These are phyloP conservation scores for Phyllotreta cruciferae DNA, from an alignment of 2,888 invertebrate species.

Conservation along the genomic window DNA sequence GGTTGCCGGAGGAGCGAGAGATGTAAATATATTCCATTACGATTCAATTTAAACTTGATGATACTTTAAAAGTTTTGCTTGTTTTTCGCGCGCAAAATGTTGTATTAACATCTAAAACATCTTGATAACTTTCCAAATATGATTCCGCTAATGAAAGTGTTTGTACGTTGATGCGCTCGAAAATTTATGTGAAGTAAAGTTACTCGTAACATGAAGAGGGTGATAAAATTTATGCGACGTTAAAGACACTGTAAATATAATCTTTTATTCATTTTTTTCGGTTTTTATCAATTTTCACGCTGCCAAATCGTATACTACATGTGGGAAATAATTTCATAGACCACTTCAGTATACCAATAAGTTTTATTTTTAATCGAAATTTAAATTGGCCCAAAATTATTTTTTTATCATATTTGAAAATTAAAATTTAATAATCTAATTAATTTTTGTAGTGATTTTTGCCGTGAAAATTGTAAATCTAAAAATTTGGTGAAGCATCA, in stretches of 20 bases:
- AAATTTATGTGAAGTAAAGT: slow-evolving; percentile 27
- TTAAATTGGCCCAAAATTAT: too few relatives aligned
- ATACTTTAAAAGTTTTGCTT: slow-evolving; percentile 39
- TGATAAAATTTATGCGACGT: slow-evolving; percentile 25
- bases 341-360: slow-evolving; percentile 30
- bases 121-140: slow-evolving; percentile 34
- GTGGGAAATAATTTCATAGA: slow-evolving; percentile 39
- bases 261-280: slow-evolving; percentile 27
- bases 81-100: slow-evolving; percentile 38
- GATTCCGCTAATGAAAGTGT: slow-evolving; percentile 36
- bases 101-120: slow-evolving; percentile 32
- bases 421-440: too few relatives aligned
- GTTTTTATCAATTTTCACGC: slow-evolving; percentile 1
- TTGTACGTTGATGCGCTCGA: slow-evolving; percentile 21
- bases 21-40: slow-evolving; percentile 41
- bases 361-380: slow-evolving; percentile 6
- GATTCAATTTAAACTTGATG: slow-evolving; percentile 42
- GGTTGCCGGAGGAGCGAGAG: slow-evolving; percentile 38
- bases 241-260: slow-evolving; percentile 30
- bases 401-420: too few relatives aligned
- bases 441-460: too few relatives aligned
- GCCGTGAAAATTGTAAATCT: too few relatives aligned
- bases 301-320: slow-evolving; percentile 26
- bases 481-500: too few relatives aligned
- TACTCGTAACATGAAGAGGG: slow-evolving; percentile 24